phyloP scores from a whole-genome alignment of 1,140 invertebrate species.

The Lordiphosa clarofinis region DNA sequence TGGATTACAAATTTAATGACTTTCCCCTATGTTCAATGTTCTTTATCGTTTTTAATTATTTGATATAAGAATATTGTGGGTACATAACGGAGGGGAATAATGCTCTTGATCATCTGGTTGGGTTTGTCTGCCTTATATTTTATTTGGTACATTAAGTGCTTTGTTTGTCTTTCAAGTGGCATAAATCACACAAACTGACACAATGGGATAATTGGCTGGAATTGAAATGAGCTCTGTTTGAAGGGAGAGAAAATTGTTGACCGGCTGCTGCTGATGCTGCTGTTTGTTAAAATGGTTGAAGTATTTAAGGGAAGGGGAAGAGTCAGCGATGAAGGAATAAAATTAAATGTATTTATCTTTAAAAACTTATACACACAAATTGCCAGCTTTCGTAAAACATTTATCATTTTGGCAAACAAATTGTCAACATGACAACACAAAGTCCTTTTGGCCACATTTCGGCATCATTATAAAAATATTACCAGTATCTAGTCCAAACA shows the following conservation, averaged over 20 bases:
- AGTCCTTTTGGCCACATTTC: conserved; percentile 20
- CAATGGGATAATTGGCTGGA: conserved; percentile 67
- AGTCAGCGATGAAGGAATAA: background rate
- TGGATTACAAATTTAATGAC: no score
- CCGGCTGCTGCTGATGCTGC: background rate
- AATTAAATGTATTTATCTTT: no score
- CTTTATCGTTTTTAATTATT: no score
- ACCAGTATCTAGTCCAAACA: conserved; percentile 25
- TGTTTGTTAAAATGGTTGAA: background rate
- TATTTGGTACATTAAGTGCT: conserved; percentile 33
- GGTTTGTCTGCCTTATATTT: conserved; percentile 12
- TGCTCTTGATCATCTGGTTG: background rate
- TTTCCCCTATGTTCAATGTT: no score
- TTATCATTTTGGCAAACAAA: conserved; percentile 54
- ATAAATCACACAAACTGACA: conserved; percentile 68
- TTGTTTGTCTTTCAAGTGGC: conserved; percentile 64
- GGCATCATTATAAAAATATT: conserved; percentile 71
- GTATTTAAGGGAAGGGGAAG: conserved; percentile 1
- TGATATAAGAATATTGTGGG: no score
- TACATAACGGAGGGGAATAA: no score
- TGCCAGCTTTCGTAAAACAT: conserved; percentile 42
- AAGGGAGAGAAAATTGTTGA: conserved; percentile 15
- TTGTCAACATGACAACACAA: conserved; percentile 42
- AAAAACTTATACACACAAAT: conserved; percentile 12
- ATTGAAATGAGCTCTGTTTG: conserved; percentile 64